Base-by-base conservation (phyloP, 2,113 vertebrate species). In the Neodontobutis hainanensis region DNA sequence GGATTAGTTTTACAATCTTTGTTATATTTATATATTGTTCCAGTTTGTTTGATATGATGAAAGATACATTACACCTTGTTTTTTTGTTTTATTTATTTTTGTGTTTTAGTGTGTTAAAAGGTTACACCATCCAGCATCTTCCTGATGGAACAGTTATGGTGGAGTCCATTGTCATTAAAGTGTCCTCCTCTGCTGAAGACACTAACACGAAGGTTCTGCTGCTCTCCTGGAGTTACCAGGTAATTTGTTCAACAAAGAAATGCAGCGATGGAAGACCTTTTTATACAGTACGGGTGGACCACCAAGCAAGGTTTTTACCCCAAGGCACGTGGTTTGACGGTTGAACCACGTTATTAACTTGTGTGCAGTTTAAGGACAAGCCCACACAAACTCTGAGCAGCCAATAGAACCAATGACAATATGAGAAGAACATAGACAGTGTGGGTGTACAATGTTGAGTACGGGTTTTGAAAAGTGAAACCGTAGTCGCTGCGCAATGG, bases 221-320 rank as follows among this genome's bases (percentile, higher is more conserved):
- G 1, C 95, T 99, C 0, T 99, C 97, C 16, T 99, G 97, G 97
- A 98, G 96, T 0, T 99, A 97, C 76, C 97, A 99, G 96, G 97
- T 98, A 73, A 77, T 40, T 38, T 40, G 8, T 56, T 8, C 8
- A 56, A 40, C 6, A 53, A 6, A 36, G 27, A 34, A 55, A 14
- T 4, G 4, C 12, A 11, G 11, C 2, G 11, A 46, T 40, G 38
- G 1, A 6, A 8, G 38, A 5, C 38, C 38, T 8, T 40, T 6
- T 40, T 40, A 40, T 40, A 40, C 44, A 11, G 44, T 46, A 11
- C 4, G 11, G 4, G 4, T 11, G 4, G 4, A 46, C 44, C 44
- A 38, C 4, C 3, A 14, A 3, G 14, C 38, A 2, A 3, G 46
- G 14, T 38, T 15, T 16, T 38, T 57, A 9, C 8, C n/a, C 55